Evolutionary conservation across 2,888 invertebrate genomes (phyloP).

Genomic region (Drosophila infuscata): DNA sequence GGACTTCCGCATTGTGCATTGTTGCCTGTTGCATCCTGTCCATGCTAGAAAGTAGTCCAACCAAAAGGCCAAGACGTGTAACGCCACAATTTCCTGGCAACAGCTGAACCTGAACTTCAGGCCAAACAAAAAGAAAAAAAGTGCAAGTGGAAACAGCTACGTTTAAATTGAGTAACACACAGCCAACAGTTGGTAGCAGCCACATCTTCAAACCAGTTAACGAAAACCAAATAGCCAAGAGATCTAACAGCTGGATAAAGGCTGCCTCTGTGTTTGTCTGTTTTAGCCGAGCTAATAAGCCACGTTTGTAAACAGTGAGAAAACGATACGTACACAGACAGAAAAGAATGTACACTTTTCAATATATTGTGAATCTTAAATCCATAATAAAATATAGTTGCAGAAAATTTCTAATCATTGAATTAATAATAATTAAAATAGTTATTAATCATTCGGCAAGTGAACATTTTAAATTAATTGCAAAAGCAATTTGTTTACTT

Average conservation of each 20-base stretch:
- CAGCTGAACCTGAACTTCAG: constrained; percentile 83
- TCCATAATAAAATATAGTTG: background rate
- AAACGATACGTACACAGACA: constrained; percentile 25
- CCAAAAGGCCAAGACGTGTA: constrained; percentile 43
- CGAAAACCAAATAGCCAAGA: constrained; percentile 12
- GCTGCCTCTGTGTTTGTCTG: background rate
- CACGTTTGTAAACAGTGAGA: constrained; percentile 3
- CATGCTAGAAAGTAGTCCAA: constrained; percentile 78
- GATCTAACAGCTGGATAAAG: constrained; percentile 45
- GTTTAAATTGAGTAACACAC: constrained; percentile 56
- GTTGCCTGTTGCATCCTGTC: constrained; percentile 56
- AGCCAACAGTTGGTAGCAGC: background rate
- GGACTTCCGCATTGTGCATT: constrained; percentile 61
- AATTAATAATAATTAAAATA: background rate
- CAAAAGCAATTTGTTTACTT: too few species aligned
- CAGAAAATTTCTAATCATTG: too few species aligned
- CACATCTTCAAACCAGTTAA: constrained; percentile 46
- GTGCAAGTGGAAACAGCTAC: constrained; percentile 45
- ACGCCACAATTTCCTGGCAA: constrained; percentile 72
- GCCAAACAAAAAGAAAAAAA: constrained; percentile 46
- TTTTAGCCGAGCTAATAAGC: constrained; percentile 29
- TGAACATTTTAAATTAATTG: too few species aligned
- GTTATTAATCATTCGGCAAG: too few species aligned
- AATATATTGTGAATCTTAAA: background rate
- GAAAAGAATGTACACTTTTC: constrained; percentile 32